Base-by-base conservation (phyloP, 2,797 vertebrate species). In the Hoplostethus atlanticus region DNA sequence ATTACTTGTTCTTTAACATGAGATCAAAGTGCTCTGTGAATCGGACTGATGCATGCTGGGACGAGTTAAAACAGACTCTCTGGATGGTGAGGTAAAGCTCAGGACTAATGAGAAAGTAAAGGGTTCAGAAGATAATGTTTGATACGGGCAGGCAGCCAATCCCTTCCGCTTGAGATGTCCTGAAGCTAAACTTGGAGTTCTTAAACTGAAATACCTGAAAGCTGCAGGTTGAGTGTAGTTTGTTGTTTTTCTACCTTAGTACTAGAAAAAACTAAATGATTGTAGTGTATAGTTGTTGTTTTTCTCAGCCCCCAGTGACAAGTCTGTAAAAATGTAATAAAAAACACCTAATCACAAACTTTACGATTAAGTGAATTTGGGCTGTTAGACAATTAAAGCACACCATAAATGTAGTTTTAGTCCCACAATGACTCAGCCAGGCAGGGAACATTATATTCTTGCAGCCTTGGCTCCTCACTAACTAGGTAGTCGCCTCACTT, bases 1-100 rank as follows among this genome's bases (percentile, higher is more conserved):
- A 91, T 90, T 91, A 92, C 79, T 76, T 31, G 84, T 87, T 84
- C 77, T 80, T 73, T 85, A 87, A 87, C 68, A 75, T 76, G 42
- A 57, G 73, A 89, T 92, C 86, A 81, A 64, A 89, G 80, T 15
- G 47, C 77, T 79, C 76, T 66, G 74, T 13, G 9, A 70, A 76
- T 85, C 54, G 79, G 79, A 78, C 81, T n/a, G 16, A 42, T 36
- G 21, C 60, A 28, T 47, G 73, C 64, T 55, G 84, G 70, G 53
- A 85, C 68, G 9, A 7, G 64, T 64, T 75, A 70, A 80, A 81
- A 86, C 74, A 76, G 73, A 80, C 75, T 71, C 42, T 46, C n/a
- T 21, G 57, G 50, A 66, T 58, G 52, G 51, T 28, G 25, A 57
- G 55, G 57, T 66, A 25, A 64, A 55, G 44, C 55, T 68, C 11